Base-by-base conservation (phyloP, 2,888 invertebrate genomes). In the Bellardia pandia region DNA sequence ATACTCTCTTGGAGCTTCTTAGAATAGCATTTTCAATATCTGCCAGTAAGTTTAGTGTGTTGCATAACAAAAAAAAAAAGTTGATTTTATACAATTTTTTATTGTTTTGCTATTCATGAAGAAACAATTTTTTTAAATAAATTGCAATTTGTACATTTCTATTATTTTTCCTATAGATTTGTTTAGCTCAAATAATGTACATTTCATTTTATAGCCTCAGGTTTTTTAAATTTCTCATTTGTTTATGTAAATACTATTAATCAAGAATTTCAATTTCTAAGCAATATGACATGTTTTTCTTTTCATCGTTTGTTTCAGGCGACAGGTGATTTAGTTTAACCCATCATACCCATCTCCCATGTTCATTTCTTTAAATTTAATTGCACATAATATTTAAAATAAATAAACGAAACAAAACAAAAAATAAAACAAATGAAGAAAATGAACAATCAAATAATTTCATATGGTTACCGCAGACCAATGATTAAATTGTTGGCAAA, bases 261-360 rank as follows among this genome's bases (percentile, higher is more conserved):
- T 83, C 56, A 77, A 45, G n/a, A 42, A 76, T 69, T 76, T 66
- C n/a, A 23, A 11, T 62, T 82, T 62, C 53, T 53, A 9, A 53
- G 14, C 62, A 51, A 45, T 30, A 76, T 62, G 53, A 76, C 69
- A 76, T 33, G 33, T 58, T 51, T 51, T 69, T 62, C 48, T 11
- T 16, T 8, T 9, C 8, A 5, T 23, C 11, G 16, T 30, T 68
- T 62, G n/a, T 33, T 75, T 68, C 8, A 69, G 71, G 53, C 71
- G 69, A 76, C 76, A 76, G 51, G 30, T 77, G 76, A 76, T 69
- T 76, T 62, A 62, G 60, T 62, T 76, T 48, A 68, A 40, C 56
- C 42, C 42, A 53, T 79, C n/a, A 62, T 53, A 64, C 40, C 4
- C 68, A 60, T 68, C 45, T 74, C 33, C 40, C 40, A 13, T 58